Conservation (phyloP, 2,113 vertebrate genomes). For the Pyrgilauda ruficollis region DNA sequence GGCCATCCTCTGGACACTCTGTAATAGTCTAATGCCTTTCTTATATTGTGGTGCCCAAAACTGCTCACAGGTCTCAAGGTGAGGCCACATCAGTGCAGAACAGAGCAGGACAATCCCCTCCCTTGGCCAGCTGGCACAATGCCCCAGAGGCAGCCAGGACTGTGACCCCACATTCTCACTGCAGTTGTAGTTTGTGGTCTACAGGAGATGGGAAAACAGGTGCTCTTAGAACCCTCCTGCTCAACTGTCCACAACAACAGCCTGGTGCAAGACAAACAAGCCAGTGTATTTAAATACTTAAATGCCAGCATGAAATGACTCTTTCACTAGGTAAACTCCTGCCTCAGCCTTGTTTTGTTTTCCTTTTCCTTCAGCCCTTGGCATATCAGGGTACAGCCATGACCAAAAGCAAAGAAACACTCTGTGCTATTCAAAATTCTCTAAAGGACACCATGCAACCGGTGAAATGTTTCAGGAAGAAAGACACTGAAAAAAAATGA, state of each 20-base stretch:
- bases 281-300: not conserved
- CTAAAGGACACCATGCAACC: constrained; percentile 16
- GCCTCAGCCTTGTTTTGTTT: not conserved
- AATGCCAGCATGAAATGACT: not conserved
- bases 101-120: not conserved
- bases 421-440: constrained; percentile 30
- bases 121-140: not conserved
- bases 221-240: not conserved
- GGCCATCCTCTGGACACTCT: not conserved
- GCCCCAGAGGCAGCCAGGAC: not conserved
- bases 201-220: not conserved
- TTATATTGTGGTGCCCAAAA: not conserved
- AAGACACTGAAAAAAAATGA: constrained; percentile 18
- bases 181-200: not conserved
- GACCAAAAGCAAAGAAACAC: constrained; percentile 7
- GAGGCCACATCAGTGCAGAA: not conserved
- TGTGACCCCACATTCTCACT: not conserved
- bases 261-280: not conserved
- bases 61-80: not conserved
- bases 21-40: not conserved
- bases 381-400: not conserved
- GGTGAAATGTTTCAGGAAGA: constrained; percentile 41
- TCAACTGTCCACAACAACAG: not conserved
- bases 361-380: not conserved
- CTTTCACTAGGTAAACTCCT: not conserved